Conservation (phyloP, 2,888 invertebrate species). For the Hydrotaea cyrtoneurina region DNA sequence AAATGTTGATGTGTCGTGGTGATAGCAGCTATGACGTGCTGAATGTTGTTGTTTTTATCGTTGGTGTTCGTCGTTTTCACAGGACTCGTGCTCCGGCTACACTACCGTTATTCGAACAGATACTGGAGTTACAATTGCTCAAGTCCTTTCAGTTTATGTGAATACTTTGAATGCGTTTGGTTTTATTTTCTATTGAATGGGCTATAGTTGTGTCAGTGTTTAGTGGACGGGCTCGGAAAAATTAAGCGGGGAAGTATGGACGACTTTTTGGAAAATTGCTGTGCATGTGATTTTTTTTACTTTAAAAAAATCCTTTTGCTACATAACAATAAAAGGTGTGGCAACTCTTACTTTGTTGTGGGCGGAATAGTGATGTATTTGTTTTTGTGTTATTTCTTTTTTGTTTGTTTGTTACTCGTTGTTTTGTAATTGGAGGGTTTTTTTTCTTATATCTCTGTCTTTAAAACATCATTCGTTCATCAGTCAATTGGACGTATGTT, state of each 20-base stretch:
- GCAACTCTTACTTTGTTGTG: slow-evolving; percentile 69
- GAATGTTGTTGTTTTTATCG: slow-evolving; percentile 43
- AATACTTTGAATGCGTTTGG: slow-evolving; percentile 21
- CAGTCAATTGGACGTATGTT: slow-evolving; percentile 68
- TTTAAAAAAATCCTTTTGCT: slow-evolving; percentile 30
- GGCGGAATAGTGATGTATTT: slow-evolving; percentile 75
- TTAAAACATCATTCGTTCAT: slow-evolving; percentile 59
- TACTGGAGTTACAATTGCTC: too few species aligned
- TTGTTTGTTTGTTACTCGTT: slow-evolving; percentile 59
- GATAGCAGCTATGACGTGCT: slow-evolving; percentile 16
- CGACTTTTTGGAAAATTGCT: slow-evolving; percentile 17
- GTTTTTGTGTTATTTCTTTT: slow-evolving; percentile 42
- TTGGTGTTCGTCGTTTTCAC: slow-evolving; percentile 10
- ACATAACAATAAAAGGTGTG: slow-evolving; percentile 44
- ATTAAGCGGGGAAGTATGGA: slow-evolving; percentile 57
- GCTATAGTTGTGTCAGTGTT: slow-evolving; percentile 16
- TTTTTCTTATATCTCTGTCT: slow-evolving; percentile 35
- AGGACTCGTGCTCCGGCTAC: slow-evolving; percentile 61
- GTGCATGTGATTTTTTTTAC: slow-evolving; percentile 24
- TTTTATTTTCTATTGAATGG: slow-evolving; percentile 59
- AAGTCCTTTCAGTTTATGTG: too few species aligned
- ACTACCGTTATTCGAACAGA: too few species aligned
- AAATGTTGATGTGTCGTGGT: slow-evolving; percentile 32
- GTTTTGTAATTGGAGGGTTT: slow-evolving; percentile 75
- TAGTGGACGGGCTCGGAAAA: slow-evolving; percentile 58